A percentile compares a stretch with the other conserved stretches of the same genome.
Evolutionary conservation across 2,888 invertebrate genomes (phyloP).

Genomic region (Acanthosepion esculentum): DNA sequence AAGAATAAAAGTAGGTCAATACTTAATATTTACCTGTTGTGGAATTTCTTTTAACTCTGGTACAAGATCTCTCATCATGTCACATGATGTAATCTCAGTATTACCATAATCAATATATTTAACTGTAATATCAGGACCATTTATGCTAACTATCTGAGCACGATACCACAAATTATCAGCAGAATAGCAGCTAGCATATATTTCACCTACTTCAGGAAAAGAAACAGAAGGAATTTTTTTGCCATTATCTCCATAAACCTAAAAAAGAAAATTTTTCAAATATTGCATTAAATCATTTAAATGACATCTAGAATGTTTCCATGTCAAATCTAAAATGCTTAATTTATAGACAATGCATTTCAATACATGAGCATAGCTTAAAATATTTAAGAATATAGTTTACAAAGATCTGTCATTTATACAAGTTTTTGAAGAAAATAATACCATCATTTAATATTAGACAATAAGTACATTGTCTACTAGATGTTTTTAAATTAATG

Average conservation of each 20-base stretch:
- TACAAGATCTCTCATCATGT: not conserved
- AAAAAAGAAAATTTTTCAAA: not conserved
- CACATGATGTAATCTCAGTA: not conserved
- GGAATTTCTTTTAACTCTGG: not conserved
- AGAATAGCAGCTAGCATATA: conserved; percentile 14
- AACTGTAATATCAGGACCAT: not conserved
- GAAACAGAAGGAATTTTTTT: not conserved
- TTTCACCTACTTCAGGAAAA: not conserved
- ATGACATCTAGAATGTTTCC: not conserved
- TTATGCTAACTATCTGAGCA: not conserved
- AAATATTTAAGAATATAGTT: not conserved
- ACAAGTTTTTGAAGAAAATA: not conserved
- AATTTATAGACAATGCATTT: no score
- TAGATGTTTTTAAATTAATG: no score
- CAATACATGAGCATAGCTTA: no score
- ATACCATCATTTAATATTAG: no score
- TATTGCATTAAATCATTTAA: not conserved
- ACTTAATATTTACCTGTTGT: not conserved
- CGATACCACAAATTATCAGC: conserved; percentile 37
- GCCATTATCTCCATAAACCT: not conserved
- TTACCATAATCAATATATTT: conserved; percentile 43
- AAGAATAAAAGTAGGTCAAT: no score
- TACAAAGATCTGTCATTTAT: not conserved
- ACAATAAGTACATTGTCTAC: no score
- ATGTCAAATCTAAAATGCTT: not conserved